These are phyloP conservation scores for Ariolimax columbianus DNA, from an alignment of 2,888 invertebrate genomes.

Conservation along the genomic window DNA sequence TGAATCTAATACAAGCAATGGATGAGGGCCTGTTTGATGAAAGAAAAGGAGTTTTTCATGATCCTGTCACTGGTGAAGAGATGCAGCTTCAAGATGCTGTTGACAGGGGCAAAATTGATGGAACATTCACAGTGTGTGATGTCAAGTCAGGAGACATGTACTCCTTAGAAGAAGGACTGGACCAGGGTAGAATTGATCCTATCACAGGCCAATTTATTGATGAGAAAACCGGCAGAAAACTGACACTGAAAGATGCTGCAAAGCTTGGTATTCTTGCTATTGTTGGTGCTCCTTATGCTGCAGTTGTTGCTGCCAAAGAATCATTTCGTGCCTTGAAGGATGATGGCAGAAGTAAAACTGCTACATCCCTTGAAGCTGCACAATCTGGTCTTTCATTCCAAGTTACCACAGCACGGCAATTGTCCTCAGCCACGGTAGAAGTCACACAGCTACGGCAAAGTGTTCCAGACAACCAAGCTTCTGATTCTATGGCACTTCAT, in stretches of 20 bases:
- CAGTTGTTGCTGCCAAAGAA: constrained; percentile 60
- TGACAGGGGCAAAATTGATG: constrained; percentile 63
- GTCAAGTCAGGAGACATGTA: constrained; percentile 85
- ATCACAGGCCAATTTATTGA: constrained; percentile 87
- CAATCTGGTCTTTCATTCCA: constrained; percentile 52
- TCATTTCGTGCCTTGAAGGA: constrained; percentile 46
- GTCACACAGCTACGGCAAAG: constrained; percentile 60
- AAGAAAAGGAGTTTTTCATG: constrained; percentile 87
- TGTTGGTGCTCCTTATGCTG: constrained; percentile 85
- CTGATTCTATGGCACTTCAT: constrained; percentile 64
- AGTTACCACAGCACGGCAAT: constrained; percentile 59
- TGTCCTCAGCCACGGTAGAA: constrained; percentile 63
- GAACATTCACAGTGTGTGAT: constrained; percentile 69
- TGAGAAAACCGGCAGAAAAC: constrained; percentile 86
- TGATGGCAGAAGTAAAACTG: constrained; percentile 26
- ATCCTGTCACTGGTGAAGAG: constrained; percentile 88
- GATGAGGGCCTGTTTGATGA: constrained; percentile 90
- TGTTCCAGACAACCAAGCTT: constrained; percentile 45
- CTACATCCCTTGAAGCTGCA: neutral
- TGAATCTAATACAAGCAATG: constrained; percentile 83
- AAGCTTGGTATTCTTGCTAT: constrained; percentile 85
- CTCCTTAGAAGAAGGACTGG: constrained; percentile 80
- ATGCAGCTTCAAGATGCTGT: constrained; percentile 82
- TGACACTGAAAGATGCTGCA: constrained; percentile 85
- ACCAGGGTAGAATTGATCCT: constrained; percentile 82